Conservation (phyloP, 2,113 vertebrate genomes). For the Solea solea region DNA sequence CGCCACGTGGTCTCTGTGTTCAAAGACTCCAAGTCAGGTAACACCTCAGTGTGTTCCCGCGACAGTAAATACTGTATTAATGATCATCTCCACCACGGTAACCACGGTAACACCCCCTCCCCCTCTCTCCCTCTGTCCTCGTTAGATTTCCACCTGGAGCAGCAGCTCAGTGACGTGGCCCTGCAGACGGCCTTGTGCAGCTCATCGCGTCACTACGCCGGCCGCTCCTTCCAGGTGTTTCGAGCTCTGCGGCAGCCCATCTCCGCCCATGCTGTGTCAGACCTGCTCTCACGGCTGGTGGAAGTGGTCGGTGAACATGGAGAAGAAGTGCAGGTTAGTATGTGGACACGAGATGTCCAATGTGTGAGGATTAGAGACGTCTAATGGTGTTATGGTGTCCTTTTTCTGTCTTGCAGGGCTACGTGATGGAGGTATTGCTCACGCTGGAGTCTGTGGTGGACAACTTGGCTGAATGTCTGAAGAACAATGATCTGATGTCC, state of each 20-base stretch:
- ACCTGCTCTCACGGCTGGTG: slow-evolving; percentile 92
- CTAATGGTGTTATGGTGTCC: neutral
- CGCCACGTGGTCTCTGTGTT: slow-evolving; percentile 95
- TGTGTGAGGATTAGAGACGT: neutral
- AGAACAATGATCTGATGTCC: slow-evolving; percentile 90
- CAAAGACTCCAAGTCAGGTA: slow-evolving; percentile 97
- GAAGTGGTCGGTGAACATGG: slow-evolving; percentile 93
- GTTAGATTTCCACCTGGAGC: slow-evolving; percentile 93
- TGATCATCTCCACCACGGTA: too few relatives aligned
- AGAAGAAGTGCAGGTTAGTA: slow-evolving; percentile 89
- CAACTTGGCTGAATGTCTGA: slow-evolving; percentile 94
- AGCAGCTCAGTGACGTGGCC: slow-evolving; percentile 92
- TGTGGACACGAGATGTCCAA: slow-evolving; percentile 6
- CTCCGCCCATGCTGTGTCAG: slow-evolving; percentile 89
- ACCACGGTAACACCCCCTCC: too few relatives aligned
- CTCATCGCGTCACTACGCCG: slow-evolving; percentile 94
- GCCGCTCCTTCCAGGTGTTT: slow-evolving; percentile 97
- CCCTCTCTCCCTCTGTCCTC: neutral
- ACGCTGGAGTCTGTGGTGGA: slow-evolving; percentile 94
- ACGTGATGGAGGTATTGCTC: slow-evolving; percentile 95
- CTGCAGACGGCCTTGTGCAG: slow-evolving; percentile 96
- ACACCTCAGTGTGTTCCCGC: neutral
- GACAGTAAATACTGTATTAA: neutral
- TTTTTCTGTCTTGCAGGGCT: slow-evolving; percentile 81
- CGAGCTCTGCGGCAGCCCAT: slow-evolving; percentile 92